A percentile compares a stretch with the other conserved stretches of the same genome.
These are phyloP conservation scores for Centropus bengalensis DNA, from an alignment of 2,113 vertebrate genomes.

Conservation along the genomic window DNA sequence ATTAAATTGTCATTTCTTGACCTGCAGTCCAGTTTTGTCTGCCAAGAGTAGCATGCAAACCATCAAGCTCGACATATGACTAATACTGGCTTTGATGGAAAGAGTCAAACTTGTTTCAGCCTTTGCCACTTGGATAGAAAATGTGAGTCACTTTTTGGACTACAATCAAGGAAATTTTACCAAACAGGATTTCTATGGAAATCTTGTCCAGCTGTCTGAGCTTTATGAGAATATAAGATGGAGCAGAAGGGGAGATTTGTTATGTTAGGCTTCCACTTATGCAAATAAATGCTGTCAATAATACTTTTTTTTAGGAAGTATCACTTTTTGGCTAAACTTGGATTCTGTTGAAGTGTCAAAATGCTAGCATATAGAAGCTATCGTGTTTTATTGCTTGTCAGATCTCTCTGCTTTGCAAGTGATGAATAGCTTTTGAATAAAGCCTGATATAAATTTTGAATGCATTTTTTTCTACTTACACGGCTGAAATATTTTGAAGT, in stretches of 20 bases:
- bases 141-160: conserved; percentile 37
- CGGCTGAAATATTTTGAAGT: background rate
- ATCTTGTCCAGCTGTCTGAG: background rate
- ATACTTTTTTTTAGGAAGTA: background rate
- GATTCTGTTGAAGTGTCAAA: background rate
- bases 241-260: background rate
- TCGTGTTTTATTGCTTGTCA: background rate
- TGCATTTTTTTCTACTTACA: background rate
- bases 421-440: background rate
- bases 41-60: background rate
- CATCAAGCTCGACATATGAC: background rate
- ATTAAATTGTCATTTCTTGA: conserved; percentile 5
- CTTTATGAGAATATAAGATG: background rate
- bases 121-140: conserved; percentile 5
- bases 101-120: background rate
- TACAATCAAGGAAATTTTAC: background rate
- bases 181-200: conserved; percentile 2
- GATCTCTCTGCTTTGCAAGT: background rate
- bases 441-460: background rate
- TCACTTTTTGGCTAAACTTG: background rate
- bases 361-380: background rate
- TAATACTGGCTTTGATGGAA: conserved; percentile 5
- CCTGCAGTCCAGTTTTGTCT: background rate
- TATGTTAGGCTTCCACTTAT: background rate
- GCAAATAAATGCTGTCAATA: background rate